Base-by-base conservation (phyloP, 2,113 vertebrate species). In the Ophthalmolycus amberensis region DNA sequence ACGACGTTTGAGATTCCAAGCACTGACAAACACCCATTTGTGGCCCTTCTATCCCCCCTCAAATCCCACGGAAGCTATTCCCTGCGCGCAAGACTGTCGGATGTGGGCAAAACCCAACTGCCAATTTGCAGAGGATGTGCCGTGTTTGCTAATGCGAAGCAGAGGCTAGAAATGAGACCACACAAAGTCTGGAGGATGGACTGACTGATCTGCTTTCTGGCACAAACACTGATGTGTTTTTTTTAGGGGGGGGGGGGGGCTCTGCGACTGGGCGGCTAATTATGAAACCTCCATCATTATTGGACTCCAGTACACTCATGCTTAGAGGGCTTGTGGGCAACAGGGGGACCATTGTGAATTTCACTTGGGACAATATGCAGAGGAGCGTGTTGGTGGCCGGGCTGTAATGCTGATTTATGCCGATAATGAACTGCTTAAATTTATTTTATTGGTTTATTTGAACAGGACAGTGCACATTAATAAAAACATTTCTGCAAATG, bases 121-220 rank as follows among this genome's bases (percentile, higher is more conserved):
- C 93, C 93, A 94, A 93, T 94, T 94, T 93, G 90, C 88, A 92
- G 92, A 89, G 91, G 90, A 94, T 93, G 93, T 94, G 92, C 86
- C 71, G 68, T 91, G 93, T 94, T 94, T 94, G 89, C 93, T 93
- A 94, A 94, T 93, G 91, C 25, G 82, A 86, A 90, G 87, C 92
- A 88, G 90, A 89, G 90, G 74, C 86, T 83, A 89, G 86, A 91
- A 87, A 91, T 60, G 87, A 87, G 92, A 94, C 92, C 92, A 93
- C 91, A 93, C 92, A 94, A 91, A 93, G 88, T 90, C 87, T 77
- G 65, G 86, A 89, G 84, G 90, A 92, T 82, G 86, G 85, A 90
- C 79, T 25, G 78, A 88, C 69, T 83, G 82, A 90, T 84, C 71
- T 87, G 73, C 80, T 85, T 79, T 87, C 65, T 91, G 88, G 89